Percentiles rank a stretch among this genome's conserved stretches.
Conservation (phyloP, 2,113 vertebrate genomes). For the Tauraco erythrolophus region DNA sequence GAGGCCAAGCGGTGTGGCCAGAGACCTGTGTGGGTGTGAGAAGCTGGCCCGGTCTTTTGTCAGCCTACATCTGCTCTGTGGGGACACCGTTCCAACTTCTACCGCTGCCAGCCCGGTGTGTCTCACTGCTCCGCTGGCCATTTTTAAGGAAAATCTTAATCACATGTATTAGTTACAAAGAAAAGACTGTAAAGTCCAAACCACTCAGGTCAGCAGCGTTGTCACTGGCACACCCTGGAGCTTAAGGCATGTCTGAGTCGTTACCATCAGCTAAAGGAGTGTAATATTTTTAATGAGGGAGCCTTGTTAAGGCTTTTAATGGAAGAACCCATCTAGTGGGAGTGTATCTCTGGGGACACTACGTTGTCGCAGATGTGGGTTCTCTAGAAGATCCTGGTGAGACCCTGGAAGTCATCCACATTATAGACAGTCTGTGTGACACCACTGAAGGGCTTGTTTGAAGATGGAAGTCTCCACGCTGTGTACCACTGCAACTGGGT, state of each 20-base stretch:
- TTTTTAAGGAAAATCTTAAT: slow-evolving; percentile 22
- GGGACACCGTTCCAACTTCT: not conserved
- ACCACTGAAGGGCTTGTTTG: not conserved
- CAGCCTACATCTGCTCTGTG: not conserved
- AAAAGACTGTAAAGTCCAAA: slow-evolving; percentile 12
- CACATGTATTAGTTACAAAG: not conserved
- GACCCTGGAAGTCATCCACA: not conserved
- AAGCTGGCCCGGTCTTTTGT: not conserved
- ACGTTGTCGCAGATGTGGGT: not conserved
- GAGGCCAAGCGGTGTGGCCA: not conserved
- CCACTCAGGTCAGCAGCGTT: not conserved
- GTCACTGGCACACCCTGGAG: not conserved
- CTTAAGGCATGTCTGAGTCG: not conserved
- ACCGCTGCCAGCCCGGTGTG: not conserved
- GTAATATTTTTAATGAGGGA: not conserved
- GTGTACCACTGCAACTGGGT: not conserved
- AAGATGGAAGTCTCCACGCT: not conserved
- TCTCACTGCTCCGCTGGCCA: not conserved
- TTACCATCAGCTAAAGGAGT: not conserved
- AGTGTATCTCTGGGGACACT: not conserved
- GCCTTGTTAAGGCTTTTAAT: not conserved
- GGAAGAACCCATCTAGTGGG: not conserved
- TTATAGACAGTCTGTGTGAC: not conserved
- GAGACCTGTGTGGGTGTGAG: not conserved
- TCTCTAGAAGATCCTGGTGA: not conserved